phyloP scores from a whole-genome alignment of 2,888 invertebrate genomes.

The Stenurella melanura region DNA sequence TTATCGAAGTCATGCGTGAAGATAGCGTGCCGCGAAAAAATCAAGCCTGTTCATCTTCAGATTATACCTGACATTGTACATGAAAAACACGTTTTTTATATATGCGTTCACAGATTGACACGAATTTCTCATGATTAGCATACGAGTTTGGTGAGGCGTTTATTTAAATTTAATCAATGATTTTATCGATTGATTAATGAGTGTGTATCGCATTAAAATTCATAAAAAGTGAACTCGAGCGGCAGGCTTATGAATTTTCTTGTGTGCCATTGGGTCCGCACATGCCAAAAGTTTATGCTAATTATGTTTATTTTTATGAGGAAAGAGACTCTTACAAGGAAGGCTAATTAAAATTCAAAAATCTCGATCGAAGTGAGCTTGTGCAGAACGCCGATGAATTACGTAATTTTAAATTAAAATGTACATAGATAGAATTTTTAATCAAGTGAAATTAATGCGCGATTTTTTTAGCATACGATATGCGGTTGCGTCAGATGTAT shows the following conservation, averaged over 20 bases:
- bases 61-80: not conserved
- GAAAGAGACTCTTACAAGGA: slow-evolving; percentile 23
- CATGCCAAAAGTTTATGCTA: slow-evolving; percentile 46
- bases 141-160: slow-evolving; percentile 17
- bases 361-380: slow-evolving; percentile 28
- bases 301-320: slow-evolving; percentile 40
- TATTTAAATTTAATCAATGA: slow-evolving; percentile 27
- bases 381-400: slow-evolving; percentile 26
- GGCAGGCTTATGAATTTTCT: slow-evolving; percentile 3
- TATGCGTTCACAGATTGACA: slow-evolving; percentile 2
- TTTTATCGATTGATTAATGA: slow-evolving; percentile 31
- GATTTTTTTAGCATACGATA: not conserved
- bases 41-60: not conserved
- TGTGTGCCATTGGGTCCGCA: slow-evolving; percentile 37
- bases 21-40: not conserved
- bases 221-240: slow-evolving; percentile 27
- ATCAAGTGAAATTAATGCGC: slow-evolving; percentile 8
- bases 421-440: slow-evolving; percentile 10
- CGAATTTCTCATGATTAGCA: slow-evolving; percentile 1
- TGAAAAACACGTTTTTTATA: not conserved
- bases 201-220: slow-evolving; percentile 36
- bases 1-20: not conserved
- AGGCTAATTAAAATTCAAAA: slow-evolving; percentile 30
- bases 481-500: not conserved
- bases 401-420: slow-evolving; percentile 18